phyloP scores from a whole-genome alignment of 2,797 vertebrate species.

The Oreonectes daqikongensis region DNA sequence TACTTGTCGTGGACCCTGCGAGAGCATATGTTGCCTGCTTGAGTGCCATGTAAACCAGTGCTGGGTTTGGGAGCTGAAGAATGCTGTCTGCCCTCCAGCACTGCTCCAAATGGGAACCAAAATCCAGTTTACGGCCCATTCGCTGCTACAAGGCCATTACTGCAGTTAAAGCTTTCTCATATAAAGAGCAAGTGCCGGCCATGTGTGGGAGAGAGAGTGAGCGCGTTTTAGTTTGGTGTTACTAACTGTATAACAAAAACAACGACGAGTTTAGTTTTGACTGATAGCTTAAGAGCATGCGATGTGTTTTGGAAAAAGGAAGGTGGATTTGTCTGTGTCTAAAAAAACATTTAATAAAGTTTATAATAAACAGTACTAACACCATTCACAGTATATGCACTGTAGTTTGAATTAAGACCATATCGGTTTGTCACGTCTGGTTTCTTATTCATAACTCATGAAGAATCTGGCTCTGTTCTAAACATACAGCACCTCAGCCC shows the following conservation, averaged over 20 bases:
- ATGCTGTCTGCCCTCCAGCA: constrained; percentile 65
- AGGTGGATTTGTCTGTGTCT: background rate
- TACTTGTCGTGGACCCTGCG: constrained; percentile 73
- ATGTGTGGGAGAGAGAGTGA: constrained; percentile 29
- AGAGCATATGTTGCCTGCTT: constrained; percentile 79
- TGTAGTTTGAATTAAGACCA: constrained; percentile 11
- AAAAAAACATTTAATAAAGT: background rate
- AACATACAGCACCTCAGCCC: constrained; percentile 27
- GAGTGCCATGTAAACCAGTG: constrained; percentile 73
- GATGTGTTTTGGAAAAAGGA: background rate
- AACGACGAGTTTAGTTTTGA: constrained; percentile 6
- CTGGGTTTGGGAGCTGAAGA: constrained; percentile 64
- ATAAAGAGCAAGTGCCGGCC: constrained; percentile 6
- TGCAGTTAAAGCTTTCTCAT: constrained; percentile 11
- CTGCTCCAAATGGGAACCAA: constrained; percentile 67
- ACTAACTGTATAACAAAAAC: constrained; percentile 15
- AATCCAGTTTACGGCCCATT: constrained; percentile 40
- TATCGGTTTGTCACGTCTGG: background rate
- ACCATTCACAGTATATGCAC: constrained; percentile 9
- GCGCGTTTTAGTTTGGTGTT: constrained; percentile 8
- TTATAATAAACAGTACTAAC: constrained; percentile 3
- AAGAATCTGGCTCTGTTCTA: constrained; percentile 31
- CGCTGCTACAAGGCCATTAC: constrained; percentile 29
- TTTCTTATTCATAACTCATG: constrained; percentile 1
- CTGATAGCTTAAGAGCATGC: background rate